A percentile compares a stretch with the other conserved stretches of the same genome.
Evolutionary conservation across 2,797 vertebrate genomes (phyloP).

Genomic region (Chromis chromis): DNA sequence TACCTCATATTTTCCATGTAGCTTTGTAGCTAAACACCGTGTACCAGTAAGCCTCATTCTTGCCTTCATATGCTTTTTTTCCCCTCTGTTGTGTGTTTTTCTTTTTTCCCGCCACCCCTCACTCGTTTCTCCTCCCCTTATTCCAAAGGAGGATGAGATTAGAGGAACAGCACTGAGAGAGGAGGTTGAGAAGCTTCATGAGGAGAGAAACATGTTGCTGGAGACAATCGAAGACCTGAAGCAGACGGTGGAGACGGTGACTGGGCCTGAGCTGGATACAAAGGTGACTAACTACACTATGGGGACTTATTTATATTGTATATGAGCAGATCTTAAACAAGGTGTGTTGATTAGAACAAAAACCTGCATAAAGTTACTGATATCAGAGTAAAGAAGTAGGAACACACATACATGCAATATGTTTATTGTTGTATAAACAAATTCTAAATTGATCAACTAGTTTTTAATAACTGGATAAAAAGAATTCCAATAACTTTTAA

Average conservation of each 20-base stretch:
- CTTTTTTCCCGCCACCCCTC: conserved; percentile 29
- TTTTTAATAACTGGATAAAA: not conserved
- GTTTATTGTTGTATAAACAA: not conserved
- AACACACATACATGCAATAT: not conserved
- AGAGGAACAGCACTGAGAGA: conserved; percentile 71
- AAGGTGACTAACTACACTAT: conserved; percentile 59
- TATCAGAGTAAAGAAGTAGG: conserved; percentile 17
- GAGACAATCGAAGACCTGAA: conserved; percentile 85
- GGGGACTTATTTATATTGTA: not conserved
- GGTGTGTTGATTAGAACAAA: conserved; percentile 1
- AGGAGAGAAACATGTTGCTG: conserved; percentile 85
- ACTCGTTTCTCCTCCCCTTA: conserved; percentile 44
- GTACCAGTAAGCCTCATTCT: not conserved
- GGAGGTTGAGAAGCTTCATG: conserved; percentile 83
- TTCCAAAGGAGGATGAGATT: conserved; percentile 81
- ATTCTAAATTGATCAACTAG: not conserved
- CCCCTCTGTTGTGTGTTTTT: not conserved
- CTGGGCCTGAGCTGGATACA: conserved; percentile 63
- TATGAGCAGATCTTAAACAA: conserved; percentile 17
- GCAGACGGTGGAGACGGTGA: conserved; percentile 78
- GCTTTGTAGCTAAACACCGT: not conserved
- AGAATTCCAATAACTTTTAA: too few species aligned
- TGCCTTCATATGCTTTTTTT: not conserved
- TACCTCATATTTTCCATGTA: not conserved
- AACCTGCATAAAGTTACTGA: conserved; percentile 11